phyloP scores from a whole-genome alignment of 2,888 invertebrate species.

The Clepsis dumicolana region DNA sequence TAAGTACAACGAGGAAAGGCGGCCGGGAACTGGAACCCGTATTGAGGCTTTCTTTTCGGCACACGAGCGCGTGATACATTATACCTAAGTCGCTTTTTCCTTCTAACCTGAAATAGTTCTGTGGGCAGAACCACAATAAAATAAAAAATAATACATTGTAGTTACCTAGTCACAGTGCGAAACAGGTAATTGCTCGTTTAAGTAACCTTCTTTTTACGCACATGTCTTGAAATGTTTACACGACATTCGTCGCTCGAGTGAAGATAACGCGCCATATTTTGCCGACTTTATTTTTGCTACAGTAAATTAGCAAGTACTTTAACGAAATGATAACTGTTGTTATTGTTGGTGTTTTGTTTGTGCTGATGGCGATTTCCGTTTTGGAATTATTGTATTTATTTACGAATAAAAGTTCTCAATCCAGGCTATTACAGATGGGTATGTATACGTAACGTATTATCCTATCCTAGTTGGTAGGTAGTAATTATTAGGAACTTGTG shows the following conservation, averaged over 20 bases:
- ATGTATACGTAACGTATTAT: too few species aligned
- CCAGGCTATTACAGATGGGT: constrained; percentile 37
- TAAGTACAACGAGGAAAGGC: too few species aligned
- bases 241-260: neutral
- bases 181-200: neutral
- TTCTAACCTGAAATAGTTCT: too few species aligned
- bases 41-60: too few species aligned
- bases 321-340: constrained; percentile 5
- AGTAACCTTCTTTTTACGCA: neutral
- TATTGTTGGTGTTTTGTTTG: neutral
- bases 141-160: neutral
- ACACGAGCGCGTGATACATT: too few species aligned
- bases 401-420: neutral
- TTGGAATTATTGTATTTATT: constrained; percentile 23
- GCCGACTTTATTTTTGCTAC: neutral
- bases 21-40: too few species aligned
- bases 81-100: too few species aligned
- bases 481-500: too few species aligned
- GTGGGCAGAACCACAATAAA: too few species aligned
- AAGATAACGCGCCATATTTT: neutral
- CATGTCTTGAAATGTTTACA: neutral
- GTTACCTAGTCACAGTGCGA: too few species aligned
- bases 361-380: neutral
- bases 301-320: neutral
- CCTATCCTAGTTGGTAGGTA: too few species aligned